Conservation (phyloP, 2,113 vertebrate species). For the Fulmarus glacialis region DNA sequence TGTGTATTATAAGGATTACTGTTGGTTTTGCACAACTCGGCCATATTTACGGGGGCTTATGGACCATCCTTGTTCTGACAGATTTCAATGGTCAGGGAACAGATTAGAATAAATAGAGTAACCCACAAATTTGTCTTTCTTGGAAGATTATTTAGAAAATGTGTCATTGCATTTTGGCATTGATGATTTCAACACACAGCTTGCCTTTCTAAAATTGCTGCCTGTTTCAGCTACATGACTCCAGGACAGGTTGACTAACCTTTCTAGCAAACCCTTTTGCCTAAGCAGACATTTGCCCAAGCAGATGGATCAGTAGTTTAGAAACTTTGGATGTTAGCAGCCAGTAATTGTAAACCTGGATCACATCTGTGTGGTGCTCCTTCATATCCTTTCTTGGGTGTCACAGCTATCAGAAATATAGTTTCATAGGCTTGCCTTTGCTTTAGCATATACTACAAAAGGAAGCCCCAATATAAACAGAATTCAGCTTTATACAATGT, state of each 20-base stretch:
- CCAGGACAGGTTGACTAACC: not conserved
- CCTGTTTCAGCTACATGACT: not conserved
- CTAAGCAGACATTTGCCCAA: not conserved
- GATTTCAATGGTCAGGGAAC: not conserved
- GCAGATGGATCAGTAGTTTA: not conserved
- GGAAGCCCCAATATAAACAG: not conserved
- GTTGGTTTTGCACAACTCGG: not conserved
- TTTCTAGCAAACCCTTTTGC: not conserved
- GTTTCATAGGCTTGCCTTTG: not conserved
- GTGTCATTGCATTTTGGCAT: not conserved
- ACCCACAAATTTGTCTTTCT: not conserved
- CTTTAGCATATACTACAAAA: not conserved
- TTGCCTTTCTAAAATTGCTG: not conserved
- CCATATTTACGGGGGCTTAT: not conserved
- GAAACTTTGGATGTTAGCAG: not conserved
- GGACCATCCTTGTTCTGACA: not conserved
- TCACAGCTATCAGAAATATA: not conserved
- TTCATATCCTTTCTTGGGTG: not conserved
- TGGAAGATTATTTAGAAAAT: not conserved
- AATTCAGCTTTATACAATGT: not conserved
- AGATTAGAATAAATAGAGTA: not conserved
- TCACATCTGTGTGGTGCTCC: not conserved
- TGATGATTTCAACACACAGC: not conserved
- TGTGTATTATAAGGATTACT: not conserved
- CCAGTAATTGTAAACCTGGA: not conserved